Percentiles rank a stretch among this genome's conserved stretches.
Evolutionary conservation across 2,797 vertebrate genomes (phyloP).

Genomic region (Falco naumanni): DNA sequence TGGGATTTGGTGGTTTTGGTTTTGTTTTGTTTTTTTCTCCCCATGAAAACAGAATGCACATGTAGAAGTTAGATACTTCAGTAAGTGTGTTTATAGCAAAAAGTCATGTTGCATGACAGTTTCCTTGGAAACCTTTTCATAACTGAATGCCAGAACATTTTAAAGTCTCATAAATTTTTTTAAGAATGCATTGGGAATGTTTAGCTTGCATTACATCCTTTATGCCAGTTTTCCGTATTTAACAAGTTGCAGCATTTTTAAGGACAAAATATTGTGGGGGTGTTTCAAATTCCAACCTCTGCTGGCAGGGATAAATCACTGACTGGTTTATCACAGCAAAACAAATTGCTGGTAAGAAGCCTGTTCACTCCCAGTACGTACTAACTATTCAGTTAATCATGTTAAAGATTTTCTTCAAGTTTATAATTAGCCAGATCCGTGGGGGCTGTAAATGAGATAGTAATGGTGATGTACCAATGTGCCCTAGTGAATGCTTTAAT

Average conservation of each 20-base stretch:
- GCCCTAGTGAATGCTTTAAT: neutral
- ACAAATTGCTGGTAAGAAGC: neutral
- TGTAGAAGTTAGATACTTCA: neutral
- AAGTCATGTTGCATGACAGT: neutral
- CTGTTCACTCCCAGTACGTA: neutral
- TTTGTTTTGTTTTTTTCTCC: neutral
- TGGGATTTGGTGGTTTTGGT: too few species aligned
- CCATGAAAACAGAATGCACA: neutral
- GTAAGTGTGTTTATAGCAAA: neutral
- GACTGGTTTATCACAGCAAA: neutral
- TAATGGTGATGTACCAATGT: neutral
- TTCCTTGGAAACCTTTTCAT: constrained; percentile 43
- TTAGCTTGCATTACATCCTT: neutral
- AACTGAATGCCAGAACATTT: neutral
- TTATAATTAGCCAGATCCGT: neutral
- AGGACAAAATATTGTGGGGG: neutral
- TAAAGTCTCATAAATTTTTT: constrained; percentile 1
- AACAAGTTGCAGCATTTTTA: neutral
- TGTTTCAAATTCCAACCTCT: neutral
- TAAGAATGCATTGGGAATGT: neutral
- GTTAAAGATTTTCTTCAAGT: neutral
- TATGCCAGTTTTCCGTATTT: neutral
- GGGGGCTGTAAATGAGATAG: neutral
- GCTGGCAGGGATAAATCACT: neutral
- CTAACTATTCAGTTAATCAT: neutral